These are phyloP conservation scores for Scaptomyza graminum DNA, from an alignment of 1,140 invertebrate species.

Conservation along the genomic window DNA sequence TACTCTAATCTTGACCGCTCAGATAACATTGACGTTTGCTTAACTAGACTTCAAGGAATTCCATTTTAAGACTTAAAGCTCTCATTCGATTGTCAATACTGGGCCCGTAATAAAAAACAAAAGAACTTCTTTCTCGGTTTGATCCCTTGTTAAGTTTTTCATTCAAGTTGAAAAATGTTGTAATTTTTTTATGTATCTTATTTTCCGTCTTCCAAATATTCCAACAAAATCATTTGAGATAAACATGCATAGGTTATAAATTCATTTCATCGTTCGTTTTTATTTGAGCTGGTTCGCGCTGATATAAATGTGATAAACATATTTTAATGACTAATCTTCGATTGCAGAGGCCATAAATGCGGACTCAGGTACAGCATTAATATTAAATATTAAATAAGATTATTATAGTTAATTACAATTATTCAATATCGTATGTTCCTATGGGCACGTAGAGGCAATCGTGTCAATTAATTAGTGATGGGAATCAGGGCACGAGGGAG, in stretches of 20 bases:
- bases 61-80: too few relatives aligned
- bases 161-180: too few relatives aligned
- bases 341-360: constrained; percentile 54
- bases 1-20: too few relatives aligned
- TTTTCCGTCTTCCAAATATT: too few relatives aligned
- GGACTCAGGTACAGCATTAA: constrained; percentile 65
- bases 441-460: constrained; percentile 75
- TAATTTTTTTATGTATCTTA: not conserved
- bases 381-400: constrained; percentile 74
- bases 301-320: constrained; percentile 75
- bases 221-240: not conserved
- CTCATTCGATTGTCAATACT: too few relatives aligned
- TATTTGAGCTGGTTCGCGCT: constrained; percentile 64
- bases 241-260: not conserved
- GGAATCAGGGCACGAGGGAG: constrained; percentile 14
- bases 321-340: constrained; percentile 81
- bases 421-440: constrained; percentile 78
- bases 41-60: too few relatives aligned
- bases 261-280: constrained; percentile 62
- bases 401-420: constrained; percentile 79
- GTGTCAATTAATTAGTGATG: constrained; percentile 69
- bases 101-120: too few relatives aligned
- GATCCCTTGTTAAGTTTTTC: too few relatives aligned
- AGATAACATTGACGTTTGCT: too few relatives aligned
- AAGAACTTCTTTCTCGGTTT: too few relatives aligned